Conservation (phyloP, 2,888 invertebrate species). For the Sarcophaga carnaria region DNA sequence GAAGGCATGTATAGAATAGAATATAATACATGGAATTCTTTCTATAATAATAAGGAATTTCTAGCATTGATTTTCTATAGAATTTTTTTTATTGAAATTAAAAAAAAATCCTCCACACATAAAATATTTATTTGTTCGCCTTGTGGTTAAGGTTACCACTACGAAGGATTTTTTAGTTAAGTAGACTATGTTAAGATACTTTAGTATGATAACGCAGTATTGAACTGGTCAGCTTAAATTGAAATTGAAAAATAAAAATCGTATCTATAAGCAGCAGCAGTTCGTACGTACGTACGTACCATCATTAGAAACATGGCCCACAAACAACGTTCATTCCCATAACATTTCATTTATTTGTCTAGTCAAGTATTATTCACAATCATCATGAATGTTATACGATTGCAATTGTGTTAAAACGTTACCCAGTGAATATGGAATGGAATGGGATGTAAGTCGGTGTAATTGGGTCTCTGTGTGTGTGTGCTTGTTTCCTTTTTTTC, state of each 20-base stretch:
- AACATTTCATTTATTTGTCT: conserved; percentile 44
- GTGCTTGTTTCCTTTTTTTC: too few relatives aligned
- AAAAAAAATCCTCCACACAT: background rate
- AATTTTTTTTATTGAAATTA: background rate
- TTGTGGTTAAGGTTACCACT: background rate
- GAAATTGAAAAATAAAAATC: background rate
- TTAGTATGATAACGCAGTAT: too few relatives aligned
- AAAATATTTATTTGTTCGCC: background rate
- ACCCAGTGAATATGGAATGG: too few relatives aligned
- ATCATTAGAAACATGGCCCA: background rate
- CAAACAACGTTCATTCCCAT: too few relatives aligned
- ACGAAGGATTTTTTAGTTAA: too few relatives aligned
- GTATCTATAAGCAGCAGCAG: background rate
- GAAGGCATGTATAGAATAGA: background rate
- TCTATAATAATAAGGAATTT: background rate
- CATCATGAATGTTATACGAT: conserved; percentile 32
- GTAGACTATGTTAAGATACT: too few relatives aligned
- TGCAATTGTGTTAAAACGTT: conserved; percentile 27
- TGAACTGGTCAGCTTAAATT: conserved; percentile 7
- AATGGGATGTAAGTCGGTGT: background rate
- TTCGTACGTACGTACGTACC: too few relatives aligned
- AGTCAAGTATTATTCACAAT: conserved; percentile 46
- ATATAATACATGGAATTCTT: background rate
- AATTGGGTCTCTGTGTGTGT: background rate
- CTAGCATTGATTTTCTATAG: conserved; percentile 11